These are phyloP conservation scores for Palythoa grandiflora DNA, from an alignment of 92 coral and sea anemone species.

Conservation along the genomic window DNA sequence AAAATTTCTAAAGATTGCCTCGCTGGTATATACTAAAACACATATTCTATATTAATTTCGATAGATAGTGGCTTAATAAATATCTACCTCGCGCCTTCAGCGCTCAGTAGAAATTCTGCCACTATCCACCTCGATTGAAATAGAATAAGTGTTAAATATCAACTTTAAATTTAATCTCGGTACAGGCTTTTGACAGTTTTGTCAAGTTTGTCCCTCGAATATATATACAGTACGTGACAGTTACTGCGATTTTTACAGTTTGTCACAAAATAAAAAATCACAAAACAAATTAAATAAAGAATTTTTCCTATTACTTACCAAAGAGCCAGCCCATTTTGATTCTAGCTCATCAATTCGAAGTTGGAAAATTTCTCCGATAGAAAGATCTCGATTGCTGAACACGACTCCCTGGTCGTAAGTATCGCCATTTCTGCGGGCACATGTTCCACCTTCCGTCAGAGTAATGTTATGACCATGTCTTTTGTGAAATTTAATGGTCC, in stretches of 20 bases:
- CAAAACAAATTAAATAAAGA: background rate
- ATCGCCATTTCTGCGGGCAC: constrained; percentile 92
- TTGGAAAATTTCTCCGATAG: constrained; percentile 92
- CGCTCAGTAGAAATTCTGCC: no score
- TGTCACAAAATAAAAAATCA: background rate
- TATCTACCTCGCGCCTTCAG: no score
- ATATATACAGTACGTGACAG: no score
- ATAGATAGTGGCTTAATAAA: no score
- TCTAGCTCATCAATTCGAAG: constrained; percentile 91
- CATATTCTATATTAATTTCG: no score
- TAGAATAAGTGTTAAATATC: no score
- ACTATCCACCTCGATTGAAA: no score
- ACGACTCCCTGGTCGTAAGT: constrained; percentile 97
- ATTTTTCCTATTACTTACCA: constrained; percentile 73
- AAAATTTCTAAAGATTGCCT: no score
- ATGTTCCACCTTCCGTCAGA: constrained; percentile 68
- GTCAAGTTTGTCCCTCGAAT: background rate
- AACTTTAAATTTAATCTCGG: no score
- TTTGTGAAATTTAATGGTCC: constrained; percentile 83
- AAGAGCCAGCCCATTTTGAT: constrained; percentile 98
- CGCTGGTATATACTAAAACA: no score
- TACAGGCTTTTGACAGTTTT: no score
- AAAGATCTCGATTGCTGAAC: constrained; percentile 79
- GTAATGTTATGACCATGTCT: constrained; percentile 88
- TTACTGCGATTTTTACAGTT: background rate